Evolutionary conservation across 2,797 vertebrate genomes (phyloP), one percentile per base, ranked within the genome.

Genomic region (Anniella stebbinsi): DNA sequence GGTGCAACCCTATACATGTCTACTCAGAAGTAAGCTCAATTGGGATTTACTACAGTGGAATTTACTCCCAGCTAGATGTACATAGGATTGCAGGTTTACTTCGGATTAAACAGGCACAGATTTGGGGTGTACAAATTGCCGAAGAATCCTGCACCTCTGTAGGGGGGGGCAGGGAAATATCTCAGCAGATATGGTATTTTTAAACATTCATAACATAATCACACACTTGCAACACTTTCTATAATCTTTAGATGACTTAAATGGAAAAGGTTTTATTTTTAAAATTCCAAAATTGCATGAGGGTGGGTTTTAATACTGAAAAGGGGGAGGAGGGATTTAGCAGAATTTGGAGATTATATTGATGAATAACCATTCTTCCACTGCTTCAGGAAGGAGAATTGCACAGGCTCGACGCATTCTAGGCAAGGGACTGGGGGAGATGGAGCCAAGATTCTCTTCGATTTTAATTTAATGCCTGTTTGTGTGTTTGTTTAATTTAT

Each of bases 281-380:
- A 70, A 70, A 84, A 63, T 63, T 51, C 83, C 41, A 2, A 21
- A 2, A 21, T 72, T 70, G 10, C 17, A 23, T 67, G 1, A 45
- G 57, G 18, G 3, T 45, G 57, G 41, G 1, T 76, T 48, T 70
- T 88, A 92, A 93, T 85, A 89, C 2, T 6, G 86, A 72, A 77
- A 57, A 33, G 30, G 45, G 57, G 33, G 76, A 18, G 70, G 30
- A n/a, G 38, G 60, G 78, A 38, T 66, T 28, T 67, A 69, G 73
- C 63, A 63, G 25, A 30, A 1, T 45, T 60, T 28, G 90, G 70
- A 72, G 88, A 17, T 80, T 75, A 13, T 28, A 38, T 80, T 91
- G 89, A 88, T 94, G 90, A 90, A 84, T 93, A 84, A 45, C 72
- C 67, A 73, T 84, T 93, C 87, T 69, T 69, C 54, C 66, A 18